Evolutionary conservation across 2,113 vertebrate species (phyloP).

Genomic region (Bettongia penicillata): DNA sequence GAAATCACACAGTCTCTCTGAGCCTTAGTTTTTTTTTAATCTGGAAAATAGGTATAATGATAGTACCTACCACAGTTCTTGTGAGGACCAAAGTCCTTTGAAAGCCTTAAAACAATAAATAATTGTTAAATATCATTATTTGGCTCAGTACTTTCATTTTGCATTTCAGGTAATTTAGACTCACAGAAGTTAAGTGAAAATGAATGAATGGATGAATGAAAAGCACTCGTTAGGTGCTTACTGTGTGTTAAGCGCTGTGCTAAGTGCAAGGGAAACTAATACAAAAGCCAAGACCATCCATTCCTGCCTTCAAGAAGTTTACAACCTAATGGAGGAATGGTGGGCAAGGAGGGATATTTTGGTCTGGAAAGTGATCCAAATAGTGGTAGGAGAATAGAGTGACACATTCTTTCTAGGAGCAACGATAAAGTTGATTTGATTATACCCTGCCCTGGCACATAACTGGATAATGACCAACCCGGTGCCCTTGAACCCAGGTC

Average conservation of each 20-base stretch:
- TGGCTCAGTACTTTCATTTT: background rate
- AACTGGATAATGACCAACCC: background rate
- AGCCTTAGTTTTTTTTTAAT: background rate
- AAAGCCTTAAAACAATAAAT: background rate
- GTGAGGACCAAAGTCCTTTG: background rate
- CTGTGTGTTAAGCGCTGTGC: background rate
- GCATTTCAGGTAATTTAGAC: background rate
- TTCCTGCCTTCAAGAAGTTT: background rate
- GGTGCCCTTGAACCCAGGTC: background rate
- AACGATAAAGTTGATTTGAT: background rate
- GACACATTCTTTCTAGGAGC: background rate
- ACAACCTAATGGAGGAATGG: background rate
- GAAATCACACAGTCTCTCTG: background rate
- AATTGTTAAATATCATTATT: background rate
- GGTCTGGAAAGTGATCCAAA: background rate
- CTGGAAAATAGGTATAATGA: background rate
- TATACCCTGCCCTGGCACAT: background rate
- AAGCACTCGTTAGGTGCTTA: background rate
- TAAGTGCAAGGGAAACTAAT: background rate
- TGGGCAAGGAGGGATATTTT: background rate
- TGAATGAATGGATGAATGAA: background rate
- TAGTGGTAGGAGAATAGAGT: background rate
- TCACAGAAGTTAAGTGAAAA: background rate
- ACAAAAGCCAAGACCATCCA: background rate
- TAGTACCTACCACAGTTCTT: too few relatives aligned